Conservation (phyloP, 2,797 vertebrate genomes). For the Poecilia gillii region DNA sequence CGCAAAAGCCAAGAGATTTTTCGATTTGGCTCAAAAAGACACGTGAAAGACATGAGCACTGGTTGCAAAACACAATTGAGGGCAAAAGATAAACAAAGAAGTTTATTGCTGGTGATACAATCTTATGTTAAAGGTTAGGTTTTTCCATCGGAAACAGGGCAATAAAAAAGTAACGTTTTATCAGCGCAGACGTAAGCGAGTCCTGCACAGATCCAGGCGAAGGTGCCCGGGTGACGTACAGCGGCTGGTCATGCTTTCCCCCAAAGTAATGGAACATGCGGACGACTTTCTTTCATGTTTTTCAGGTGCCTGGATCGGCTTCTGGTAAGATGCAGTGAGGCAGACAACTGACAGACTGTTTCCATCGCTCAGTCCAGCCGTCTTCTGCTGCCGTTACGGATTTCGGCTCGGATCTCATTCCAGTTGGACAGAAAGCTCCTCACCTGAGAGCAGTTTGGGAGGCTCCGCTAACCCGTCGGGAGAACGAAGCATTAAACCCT, state of each 20-base stretch:
- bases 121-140: not conserved
- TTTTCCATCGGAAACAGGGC: not conserved
- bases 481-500: not conserved
- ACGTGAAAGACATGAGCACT: not conserved
- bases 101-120: not conserved
- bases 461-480: not conserved
- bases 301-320: constrained; percentile 26
- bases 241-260: not conserved
- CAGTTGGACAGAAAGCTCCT: not conserved
- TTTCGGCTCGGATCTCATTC: not conserved
- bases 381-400: not conserved
- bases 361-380: not conserved
- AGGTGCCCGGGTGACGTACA: not conserved
- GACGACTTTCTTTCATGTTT: constrained; percentile 8
- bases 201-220: constrained; percentile 4
- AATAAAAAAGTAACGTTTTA: constrained; percentile 6
- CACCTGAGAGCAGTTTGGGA: not conserved
- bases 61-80: not conserved
- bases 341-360: not conserved
- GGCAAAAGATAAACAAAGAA: not conserved
- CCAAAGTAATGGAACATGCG: constrained; percentile 3
- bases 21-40: not conserved
- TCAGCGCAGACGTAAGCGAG: constrained; percentile 9
- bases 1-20: not conserved
- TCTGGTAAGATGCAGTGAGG: constrained; percentile 11